These are phyloP conservation scores for Xenus cinereus DNA, from an alignment of 2,113 vertebrate species.

Conservation along the genomic window DNA sequence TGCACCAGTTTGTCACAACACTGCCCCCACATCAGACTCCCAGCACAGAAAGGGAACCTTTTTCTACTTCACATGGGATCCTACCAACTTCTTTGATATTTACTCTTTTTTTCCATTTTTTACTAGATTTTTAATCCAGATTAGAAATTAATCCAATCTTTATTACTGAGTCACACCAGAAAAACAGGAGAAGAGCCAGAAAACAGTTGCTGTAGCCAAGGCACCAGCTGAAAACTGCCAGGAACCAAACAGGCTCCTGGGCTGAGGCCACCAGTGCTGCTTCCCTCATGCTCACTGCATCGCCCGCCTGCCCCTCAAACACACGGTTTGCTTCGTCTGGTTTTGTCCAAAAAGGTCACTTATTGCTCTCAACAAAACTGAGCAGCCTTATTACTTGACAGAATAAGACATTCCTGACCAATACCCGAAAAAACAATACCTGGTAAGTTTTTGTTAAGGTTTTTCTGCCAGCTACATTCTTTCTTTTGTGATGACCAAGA, in stretches of 20 bases:
- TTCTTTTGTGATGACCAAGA: not conserved
- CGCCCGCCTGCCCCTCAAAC: accelerated
- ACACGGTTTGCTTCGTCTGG: not conserved
- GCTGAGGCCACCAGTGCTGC: not conserved
- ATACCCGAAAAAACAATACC: not conserved
- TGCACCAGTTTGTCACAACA: not conserved
- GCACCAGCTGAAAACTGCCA: not conserved
- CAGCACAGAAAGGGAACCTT: not conserved
- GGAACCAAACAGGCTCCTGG: not conserved
- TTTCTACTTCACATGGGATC: not conserved
- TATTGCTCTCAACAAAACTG: not conserved
- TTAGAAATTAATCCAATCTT: not conserved
- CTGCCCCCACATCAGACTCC: not conserved
- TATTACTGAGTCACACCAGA: not conserved
- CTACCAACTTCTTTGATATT: not conserved
- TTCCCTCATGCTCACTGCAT: not conserved
- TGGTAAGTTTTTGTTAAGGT: accelerated
- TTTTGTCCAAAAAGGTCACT: not conserved
- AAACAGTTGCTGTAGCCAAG: not conserved
- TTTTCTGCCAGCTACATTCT: not conserved
- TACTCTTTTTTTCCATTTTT: not conserved
- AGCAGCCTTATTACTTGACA: not conserved
- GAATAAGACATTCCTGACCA: not conserved
- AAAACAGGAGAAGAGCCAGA: not conserved
- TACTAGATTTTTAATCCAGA: not conserved